phyloP scores from a whole-genome alignment of 2,888 invertebrate genomes.

The Prenolepis imparis region DNA sequence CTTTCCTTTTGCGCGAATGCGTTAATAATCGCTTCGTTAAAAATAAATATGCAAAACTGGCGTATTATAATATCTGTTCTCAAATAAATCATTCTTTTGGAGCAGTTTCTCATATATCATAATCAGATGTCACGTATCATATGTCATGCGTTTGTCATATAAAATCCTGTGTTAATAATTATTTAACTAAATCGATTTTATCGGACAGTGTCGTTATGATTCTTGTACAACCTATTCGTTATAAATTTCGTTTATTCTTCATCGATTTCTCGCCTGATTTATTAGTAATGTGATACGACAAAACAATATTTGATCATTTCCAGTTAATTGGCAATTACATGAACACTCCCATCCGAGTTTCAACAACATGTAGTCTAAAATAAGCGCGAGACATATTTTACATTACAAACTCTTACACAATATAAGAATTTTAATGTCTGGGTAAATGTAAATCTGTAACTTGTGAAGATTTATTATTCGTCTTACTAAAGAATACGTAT shows the following conservation, averaged over 20 bases:
- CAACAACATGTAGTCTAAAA: not conserved
- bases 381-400: not conserved
- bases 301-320: not conserved
- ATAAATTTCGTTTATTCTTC: not conserved
- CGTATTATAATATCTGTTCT: not conserved
- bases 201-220: not conserved
- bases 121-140: conserved; percentile 1
- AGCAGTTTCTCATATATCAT: not conserved
- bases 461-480: not conserved
- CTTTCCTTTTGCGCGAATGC: not conserved
- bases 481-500: not conserved
- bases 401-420: not conserved
- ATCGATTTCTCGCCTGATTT: not conserved
- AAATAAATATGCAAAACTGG: conserved; percentile 13
- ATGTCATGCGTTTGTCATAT: not conserved
- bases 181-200: conserved; percentile 27
- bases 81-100: not conserved
- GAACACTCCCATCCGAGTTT: not conserved
- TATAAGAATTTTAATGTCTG: not conserved
- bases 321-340: not conserved
- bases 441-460: too few relatives aligned
- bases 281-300: not conserved
- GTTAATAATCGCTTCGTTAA: not conserved
- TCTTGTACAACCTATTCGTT: not conserved
- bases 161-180: conserved; percentile 34